phyloP scores from a whole-genome alignment of 2,113 vertebrate genomes.

The Anseranas semipalmata region DNA sequence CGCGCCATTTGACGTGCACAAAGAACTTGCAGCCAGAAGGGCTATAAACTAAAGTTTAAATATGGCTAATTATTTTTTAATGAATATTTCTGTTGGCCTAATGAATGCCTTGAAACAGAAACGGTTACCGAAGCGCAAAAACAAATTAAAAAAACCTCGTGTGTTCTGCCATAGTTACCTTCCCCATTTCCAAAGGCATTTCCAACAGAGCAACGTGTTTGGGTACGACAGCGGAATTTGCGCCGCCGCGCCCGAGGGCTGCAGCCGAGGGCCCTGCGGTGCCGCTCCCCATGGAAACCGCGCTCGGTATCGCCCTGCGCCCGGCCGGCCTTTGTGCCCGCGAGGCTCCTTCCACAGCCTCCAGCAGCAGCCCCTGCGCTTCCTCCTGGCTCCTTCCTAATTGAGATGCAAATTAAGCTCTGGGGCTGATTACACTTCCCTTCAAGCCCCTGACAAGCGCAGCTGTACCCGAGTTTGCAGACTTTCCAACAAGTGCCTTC shows the following conservation, averaged over 20 bases:
- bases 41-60: background rate
- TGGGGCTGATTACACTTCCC: conserved; percentile 93
- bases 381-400: conserved; percentile 84
- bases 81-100: background rate
- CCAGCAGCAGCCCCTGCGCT: conserved; percentile 79
- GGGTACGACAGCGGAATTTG: conserved; percentile 74
- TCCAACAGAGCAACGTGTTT: conserved; percentile 57
- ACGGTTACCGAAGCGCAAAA: background rate
- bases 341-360: conserved; percentile 87
- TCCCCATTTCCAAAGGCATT: conserved; percentile 33
- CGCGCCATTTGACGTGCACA: background rate
- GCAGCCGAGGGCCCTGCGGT: conserved; percentile 76
- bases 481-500: conserved; percentile 85
- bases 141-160: background rate
- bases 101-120: conserved; percentile 8
- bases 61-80: background rate
- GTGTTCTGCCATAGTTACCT: background rate
- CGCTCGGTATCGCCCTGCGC: conserved; percentile 81
- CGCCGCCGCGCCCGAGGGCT: no score
- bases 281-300: conserved; percentile 90
- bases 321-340: conserved; percentile 82
- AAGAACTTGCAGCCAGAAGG: background rate
- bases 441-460: conserved; percentile 93
- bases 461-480: conserved; percentile 90
- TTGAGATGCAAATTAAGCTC: conserved; percentile 97